Conservation (phyloP, 92 coral and sea anemone species). For the Porites cylindrica region DNA sequence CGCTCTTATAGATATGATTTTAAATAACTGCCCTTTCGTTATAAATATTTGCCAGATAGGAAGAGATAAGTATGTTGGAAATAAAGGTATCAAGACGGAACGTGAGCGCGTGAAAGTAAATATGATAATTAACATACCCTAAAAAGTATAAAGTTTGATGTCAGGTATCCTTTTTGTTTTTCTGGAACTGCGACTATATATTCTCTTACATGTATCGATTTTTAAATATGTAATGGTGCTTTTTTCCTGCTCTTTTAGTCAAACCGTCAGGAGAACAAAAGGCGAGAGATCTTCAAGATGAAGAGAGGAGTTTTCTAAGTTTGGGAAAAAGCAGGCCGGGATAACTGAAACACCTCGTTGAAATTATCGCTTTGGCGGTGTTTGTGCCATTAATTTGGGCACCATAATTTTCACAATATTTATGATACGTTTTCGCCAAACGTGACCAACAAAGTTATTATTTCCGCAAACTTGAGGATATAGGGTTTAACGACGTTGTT, state of each 20-base stretch:
- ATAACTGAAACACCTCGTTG: not conserved
- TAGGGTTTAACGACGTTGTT: not conserved
- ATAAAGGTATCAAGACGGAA: not conserved
- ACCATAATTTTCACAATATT: not conserved
- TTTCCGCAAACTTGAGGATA: not conserved
- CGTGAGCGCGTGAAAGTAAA: not conserved
- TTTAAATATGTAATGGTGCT: not conserved
- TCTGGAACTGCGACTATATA: no score
- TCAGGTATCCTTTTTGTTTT: slow-evolving; percentile 15
- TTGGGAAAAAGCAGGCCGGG: not conserved
- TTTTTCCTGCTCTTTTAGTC: slow-evolving; percentile 8
- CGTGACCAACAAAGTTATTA: not conserved
- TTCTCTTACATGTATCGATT: not conserved
- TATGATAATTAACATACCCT: slow-evolving; percentile 32
- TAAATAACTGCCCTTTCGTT: not conserved
- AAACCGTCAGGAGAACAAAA: not conserved
- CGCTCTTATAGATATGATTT: no score
- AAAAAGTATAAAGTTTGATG: slow-evolving; percentile 20
- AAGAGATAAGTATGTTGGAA: not conserved
- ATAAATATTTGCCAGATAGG: not conserved
- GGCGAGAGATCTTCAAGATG: not conserved
- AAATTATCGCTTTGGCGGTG: not conserved
- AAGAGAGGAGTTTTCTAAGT: not conserved
- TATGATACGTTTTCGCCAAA: not conserved
- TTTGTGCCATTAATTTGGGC: not conserved